Percentiles rank a stretch among this genome's conserved stretches.
Conservation (phyloP, 2,888 invertebrate genomes). For the Oxyscelio sp. region DNA sequence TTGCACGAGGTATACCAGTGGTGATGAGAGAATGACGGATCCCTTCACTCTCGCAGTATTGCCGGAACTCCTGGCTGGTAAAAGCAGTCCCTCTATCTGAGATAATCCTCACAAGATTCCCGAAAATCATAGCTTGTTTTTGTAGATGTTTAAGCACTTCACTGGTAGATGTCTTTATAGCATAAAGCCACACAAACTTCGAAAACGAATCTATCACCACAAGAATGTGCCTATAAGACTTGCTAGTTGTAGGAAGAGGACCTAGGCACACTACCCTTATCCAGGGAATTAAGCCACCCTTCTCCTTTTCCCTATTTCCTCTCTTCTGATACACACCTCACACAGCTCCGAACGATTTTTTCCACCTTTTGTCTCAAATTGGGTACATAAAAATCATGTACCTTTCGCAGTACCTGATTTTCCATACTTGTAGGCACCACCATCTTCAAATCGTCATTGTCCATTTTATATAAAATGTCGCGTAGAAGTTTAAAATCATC, state of each 20-base stretch:
- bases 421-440: not conserved
- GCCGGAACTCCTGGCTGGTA: slow-evolving; percentile 1
- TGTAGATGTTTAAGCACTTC: slow-evolving; percentile 1
- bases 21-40: slow-evolving; percentile 45
- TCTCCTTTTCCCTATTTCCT: slow-evolving; percentile 1
- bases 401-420: not conserved
- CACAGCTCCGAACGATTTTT: not conserved
- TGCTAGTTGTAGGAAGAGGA: not conserved
- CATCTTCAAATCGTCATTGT: not conserved
- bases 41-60: not conserved
- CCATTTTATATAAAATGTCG: not conserved
- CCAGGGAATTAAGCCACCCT: not conserved
- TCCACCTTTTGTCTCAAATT: slow-evolving; percentile 9
- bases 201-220: no score
- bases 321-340: slow-evolving; percentile 2
- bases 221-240: not conserved
- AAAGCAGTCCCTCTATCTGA: slow-evolving; percentile 10
- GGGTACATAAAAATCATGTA: not conserved
- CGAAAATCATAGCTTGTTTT: slow-evolving; percentile 4
- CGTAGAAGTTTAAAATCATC: slow-evolving; percentile 4
- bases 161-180: not conserved
- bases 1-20: no score
- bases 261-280: slow-evolving; percentile 13
- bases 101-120: not conserved
- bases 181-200: slow-evolving; percentile 9